A percentile compares a stretch with the other conserved stretches of the same genome.
phyloP scores from a whole-genome alignment of 2,888 invertebrate genomes.

The Lypha dubia region DNA sequence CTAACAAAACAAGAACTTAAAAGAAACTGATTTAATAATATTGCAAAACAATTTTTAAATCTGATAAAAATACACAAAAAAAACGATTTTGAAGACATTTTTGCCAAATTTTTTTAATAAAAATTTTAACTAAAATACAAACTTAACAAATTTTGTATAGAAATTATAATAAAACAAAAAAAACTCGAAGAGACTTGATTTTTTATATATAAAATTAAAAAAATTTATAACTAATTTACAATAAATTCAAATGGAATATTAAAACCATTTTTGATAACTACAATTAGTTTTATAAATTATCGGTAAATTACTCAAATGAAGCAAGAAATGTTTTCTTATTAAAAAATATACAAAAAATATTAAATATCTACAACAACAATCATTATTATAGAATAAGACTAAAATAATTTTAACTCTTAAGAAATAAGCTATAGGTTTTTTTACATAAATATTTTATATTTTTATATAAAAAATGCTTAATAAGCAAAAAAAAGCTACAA shows the following conservation, averaged over 20 bases:
- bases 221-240: constrained; percentile 13
- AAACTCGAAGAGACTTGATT: constrained; percentile 70
- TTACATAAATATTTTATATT: constrained; percentile 49
- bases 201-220: constrained; percentile 49
- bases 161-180: constrained; percentile 36
- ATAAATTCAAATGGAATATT: constrained; percentile 32
- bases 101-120: constrained; percentile 64
- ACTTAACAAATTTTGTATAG: constrained; percentile 44
- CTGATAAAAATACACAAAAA: constrained; percentile 21
- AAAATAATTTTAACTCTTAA: constrained; percentile 12
- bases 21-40: constrained; percentile 67
- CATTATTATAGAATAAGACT: constrained; percentile 38
- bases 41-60: constrained; percentile 32
- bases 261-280: constrained; percentile 46
- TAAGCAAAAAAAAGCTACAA: constrained; percentile 22
- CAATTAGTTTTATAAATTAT: neutral
- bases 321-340: constrained; percentile 22
- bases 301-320: constrained; percentile 3
- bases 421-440: constrained; percentile 13
- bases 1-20: constrained; percentile 67
- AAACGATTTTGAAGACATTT: constrained; percentile 60
- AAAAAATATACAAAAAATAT: constrained; percentile 12
- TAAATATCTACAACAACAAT: constrained; percentile 46
- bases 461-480: constrained; percentile 47
- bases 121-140: constrained; percentile 17